Base-by-base conservation (phyloP, 2,797 vertebrate species). In the Phalloptychus januarius region DNA sequence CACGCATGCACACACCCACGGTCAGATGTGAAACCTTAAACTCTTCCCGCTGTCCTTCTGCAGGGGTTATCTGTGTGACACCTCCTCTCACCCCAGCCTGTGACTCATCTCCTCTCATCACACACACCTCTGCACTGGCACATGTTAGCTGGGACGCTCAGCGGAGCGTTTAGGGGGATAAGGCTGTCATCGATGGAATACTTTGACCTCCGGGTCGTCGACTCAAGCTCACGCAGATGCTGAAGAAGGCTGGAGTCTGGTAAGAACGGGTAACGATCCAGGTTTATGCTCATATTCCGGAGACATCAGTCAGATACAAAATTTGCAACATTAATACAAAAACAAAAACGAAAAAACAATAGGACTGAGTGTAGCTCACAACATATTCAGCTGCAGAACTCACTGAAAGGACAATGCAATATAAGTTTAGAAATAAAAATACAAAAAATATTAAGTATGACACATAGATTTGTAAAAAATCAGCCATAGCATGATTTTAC, bases 61-160 rank as follows among this genome's bases (percentile, higher is more conserved):
- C 84, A 86, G 88, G 90, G 94, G 94, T 96, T 94, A 95, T 92
- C 93, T 87, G 85, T 90, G 93, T 94, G 93, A 93, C 92, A 92
- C 91, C 86, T 90, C 89, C 92, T 93, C 90, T 90, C 89, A 85
- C 86, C 89, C 83, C 85, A 7, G 87, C 83, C 86, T 88, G 89
- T 88, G 83, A 79, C 88, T 89, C 90, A 87, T 90, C 89, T 88
- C 86, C 91, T 84, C 88, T 92, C 92, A 87, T 92, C 93, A 91
- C 77, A 33, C 87, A 86, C 93, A 92, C 92, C 87, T 92, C 84
- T 44, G 61, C 80, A 69, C 76, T 16, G 78, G 87, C 89, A 85
- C 89, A 91, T 80, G 87, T 90, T 86, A 88, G 89, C 88, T 50
- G 79, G 81, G 87, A 83, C 20, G 78, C 82, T 85, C 71, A 76